Evolutionary conservation across 2,113 vertebrate genomes (phyloP), one percentile per base, ranked within the genome.

Genomic region (Lophius piscatorius): DNA sequence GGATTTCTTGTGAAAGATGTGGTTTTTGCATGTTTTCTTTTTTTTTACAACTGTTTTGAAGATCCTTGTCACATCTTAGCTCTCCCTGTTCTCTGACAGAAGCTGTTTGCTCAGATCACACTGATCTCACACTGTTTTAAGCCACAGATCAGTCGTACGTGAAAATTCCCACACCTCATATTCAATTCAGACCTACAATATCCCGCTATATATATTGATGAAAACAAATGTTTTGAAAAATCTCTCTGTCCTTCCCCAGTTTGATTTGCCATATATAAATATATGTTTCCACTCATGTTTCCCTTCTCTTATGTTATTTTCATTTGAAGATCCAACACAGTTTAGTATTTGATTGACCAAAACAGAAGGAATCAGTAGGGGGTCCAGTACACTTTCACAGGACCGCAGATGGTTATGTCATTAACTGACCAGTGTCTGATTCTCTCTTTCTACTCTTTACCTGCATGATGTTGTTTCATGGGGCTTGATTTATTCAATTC

Each of bases 61-160:
- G 48, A 38, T 22, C 68, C 34, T 42, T 51, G 57, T 67, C 57
- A 63, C 23, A 49, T 68, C 50, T 68, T 17, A 14, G 42, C 48
- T 70, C 17, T 16, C 18, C 40, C 49, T 62, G 49, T 35, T 75
- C 4, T 58, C 41, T 11, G 1, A 42, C 20, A 22, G 13, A 45
- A n/a, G 13, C 33, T 11, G 17, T 57, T 9, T 31, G 20, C 24
- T 58, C 4, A 68, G 33, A 22, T 39, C 36, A 33, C 11, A 13
- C 9, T 26, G 10, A 35, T 52, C 40, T 42, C 14, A 42, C 22
- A 5, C 4, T 12, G 10, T 39, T 50, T 49, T 10, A 64, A 38
- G n/a, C 17, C 16, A 11, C 18, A 24, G 6, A 52, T 8, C 17
- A 14, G n/a, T 21, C 2, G n/a, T 46, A 38, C 23, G 11, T 44